These are phyloP conservation scores for Probaryconus sp. DNA, from an alignment of 1,140 invertebrate genomes.

Conservation along the genomic window DNA sequence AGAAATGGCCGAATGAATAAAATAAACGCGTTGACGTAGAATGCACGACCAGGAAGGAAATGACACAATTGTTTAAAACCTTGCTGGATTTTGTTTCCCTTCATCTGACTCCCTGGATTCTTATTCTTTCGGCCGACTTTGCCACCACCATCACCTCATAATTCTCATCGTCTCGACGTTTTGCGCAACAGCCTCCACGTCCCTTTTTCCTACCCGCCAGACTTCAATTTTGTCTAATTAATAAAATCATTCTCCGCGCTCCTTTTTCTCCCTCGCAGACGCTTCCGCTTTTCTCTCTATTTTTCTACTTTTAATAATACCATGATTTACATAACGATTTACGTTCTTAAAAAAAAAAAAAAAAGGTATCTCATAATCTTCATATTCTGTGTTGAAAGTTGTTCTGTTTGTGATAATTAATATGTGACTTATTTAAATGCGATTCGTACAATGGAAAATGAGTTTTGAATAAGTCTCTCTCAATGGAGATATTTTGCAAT, in stretches of 20 bases:
- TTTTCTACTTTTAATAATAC: conserved; percentile 35
- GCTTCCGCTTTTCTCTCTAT: conserved; percentile 6
- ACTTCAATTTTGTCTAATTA: conserved; percentile 58
- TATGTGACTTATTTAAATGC: no score
- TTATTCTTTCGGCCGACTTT: conserved; percentile 1
- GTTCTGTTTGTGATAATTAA: no score
- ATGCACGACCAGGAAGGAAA: conserved; percentile 12
- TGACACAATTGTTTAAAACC: conserved; percentile 35
- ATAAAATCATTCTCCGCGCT: conserved; percentile 49
- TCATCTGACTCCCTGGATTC: no score
- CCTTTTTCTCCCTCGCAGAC: conserved; percentile 3
- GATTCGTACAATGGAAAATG: no score
- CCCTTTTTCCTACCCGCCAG: conserved; percentile 12
- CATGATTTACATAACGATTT: conserved; percentile 47
- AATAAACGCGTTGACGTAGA: conserved; percentile 28
- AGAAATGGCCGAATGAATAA: conserved; percentile 33
- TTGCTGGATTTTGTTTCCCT: conserved; percentile 25
- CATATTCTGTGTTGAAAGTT: no score
- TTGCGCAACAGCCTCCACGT: neutral
- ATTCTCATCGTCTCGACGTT: conserved; percentile 16
- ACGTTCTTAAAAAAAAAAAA: conserved; percentile 30
- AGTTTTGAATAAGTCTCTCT: no score
- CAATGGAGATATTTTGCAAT: no score
- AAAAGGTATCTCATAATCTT: conserved; percentile 19
- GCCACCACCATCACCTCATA: conserved; percentile 1